These are phyloP conservation scores for Agrochola macilenta DNA, from an alignment of 2,888 invertebrate species.

Conservation along the genomic window DNA sequence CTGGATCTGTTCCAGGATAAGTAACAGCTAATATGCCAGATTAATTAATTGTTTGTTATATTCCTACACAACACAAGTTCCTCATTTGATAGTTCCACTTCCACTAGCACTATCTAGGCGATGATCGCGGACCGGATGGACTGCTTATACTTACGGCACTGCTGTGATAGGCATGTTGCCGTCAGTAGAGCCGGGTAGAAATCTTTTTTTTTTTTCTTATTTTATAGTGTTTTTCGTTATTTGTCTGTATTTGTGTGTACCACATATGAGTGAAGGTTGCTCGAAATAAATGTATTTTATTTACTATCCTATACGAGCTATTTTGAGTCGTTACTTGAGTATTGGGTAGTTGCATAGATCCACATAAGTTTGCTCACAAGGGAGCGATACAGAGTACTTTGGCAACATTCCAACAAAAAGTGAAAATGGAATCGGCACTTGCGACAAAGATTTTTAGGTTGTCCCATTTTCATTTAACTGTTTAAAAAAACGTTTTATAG, in stretches of 20 bases:
- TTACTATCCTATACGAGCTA: background rate
- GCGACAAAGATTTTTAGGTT: slow-evolving; percentile 39
- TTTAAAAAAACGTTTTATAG: background rate
- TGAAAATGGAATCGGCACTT: slow-evolving; percentile 35
- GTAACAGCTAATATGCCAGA: background rate
- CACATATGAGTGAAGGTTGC: too few relatives aligned
- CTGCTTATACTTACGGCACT: too few relatives aligned
- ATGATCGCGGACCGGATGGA: too few relatives aligned
- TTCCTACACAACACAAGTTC: background rate
- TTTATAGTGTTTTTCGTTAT: too few relatives aligned
- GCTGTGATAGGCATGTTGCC: too few relatives aligned
- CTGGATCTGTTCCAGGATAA: too few relatives aligned
- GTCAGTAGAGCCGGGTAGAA: too few relatives aligned
- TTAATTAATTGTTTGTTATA: background rate
- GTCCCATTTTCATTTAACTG: slow-evolving; percentile 13
- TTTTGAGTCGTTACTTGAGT: background rate
- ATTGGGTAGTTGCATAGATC: background rate
- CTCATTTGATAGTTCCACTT: background rate
- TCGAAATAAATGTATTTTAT: too few relatives aligned
- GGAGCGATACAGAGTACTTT: slow-evolving; percentile 36
- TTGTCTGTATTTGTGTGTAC: too few relatives aligned
- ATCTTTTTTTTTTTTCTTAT: too few relatives aligned
- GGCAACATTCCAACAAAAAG: slow-evolving; percentile 50
- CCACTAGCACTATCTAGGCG: too few relatives aligned
- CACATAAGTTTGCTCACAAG: slow-evolving; percentile 11